Percentiles rank a stretch among this genome's conserved stretches.
Evolutionary conservation across 1,140 invertebrate genomes (phyloP).

Genomic region (Prorops nasuta): DNA sequence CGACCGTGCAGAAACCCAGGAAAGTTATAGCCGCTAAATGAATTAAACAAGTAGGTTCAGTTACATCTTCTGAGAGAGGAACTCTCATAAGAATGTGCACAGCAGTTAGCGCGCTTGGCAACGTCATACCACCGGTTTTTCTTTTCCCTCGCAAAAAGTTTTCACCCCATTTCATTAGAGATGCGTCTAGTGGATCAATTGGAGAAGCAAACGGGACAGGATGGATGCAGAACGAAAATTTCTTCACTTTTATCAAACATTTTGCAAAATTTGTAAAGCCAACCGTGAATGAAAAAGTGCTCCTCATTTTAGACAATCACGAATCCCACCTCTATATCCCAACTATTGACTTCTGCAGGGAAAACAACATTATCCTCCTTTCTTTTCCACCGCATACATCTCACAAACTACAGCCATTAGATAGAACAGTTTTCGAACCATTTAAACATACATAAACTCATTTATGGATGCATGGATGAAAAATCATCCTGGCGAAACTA

Average conservation of each 20-base stretch:
- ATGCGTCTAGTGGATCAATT: neutral
- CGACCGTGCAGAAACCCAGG: conserved; percentile 39
- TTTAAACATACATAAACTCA: neutral
- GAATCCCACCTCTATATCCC: neutral
- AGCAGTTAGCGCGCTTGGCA: neutral
- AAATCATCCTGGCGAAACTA: conserved; percentile 27
- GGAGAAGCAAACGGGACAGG: neutral
- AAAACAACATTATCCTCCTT: neutral
- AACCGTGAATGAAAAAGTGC: neutral
- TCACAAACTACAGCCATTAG: neutral
- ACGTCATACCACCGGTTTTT: neutral
- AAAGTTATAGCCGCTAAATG: conserved; percentile 45
- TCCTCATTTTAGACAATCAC: neutral
- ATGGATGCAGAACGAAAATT: neutral
- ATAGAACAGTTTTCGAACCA: neutral
- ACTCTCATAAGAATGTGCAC: neutral
- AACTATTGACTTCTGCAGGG: neutral
- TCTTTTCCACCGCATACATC: neutral
- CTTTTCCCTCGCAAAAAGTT: neutral
- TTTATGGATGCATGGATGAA: neutral
- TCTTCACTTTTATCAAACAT: neutral
- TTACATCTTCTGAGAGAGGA: conserved; percentile 19
- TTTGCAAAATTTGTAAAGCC: neutral
- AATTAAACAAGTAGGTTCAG: conserved; percentile 35
- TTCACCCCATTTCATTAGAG: neutral